A percentile compares a stretch with the other conserved stretches of the same genome.
phyloP scores from a whole-genome alignment of 2,797 vertebrate species.

The Diceros bicornis region DNA sequence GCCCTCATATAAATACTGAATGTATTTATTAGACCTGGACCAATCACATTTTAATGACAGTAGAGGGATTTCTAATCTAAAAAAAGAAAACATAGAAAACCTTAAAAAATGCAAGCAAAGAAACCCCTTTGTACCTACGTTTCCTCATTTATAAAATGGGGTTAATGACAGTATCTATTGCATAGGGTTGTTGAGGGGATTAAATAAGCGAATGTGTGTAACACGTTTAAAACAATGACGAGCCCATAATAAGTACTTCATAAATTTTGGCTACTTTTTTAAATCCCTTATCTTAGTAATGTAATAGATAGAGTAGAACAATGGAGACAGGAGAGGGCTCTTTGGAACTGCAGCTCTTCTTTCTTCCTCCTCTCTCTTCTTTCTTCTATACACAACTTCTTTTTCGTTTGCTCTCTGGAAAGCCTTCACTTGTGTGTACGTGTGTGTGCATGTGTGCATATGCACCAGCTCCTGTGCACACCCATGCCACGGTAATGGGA shows the following conservation, averaged over 20 bases:
- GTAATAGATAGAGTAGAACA: neutral
- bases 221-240: neutral
- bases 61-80: slow-evolving; percentile 6
- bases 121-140: neutral
- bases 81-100: neutral
- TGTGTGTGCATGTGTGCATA: neutral
- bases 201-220: neutral
- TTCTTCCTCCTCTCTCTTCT: neutral
- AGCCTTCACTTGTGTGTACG: neutral
- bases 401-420: neutral
- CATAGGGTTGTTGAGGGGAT: neutral
- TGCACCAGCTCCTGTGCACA: neutral
- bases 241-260: neutral
- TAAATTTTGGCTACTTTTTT: neutral
- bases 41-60: neutral
- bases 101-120: slow-evolving; percentile 1
- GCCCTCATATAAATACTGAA: neutral
- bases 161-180: neutral
- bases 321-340: neutral
- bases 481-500: fast-evolving
- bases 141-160: neutral
- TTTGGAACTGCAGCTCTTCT: neutral
- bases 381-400: neutral
- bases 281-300: neutral
- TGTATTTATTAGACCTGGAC: slow-evolving; percentile 4